Evolutionary conservation across 2,113 vertebrate species (phyloP).

Genomic region (cattle (Bos taurus)): ARS-UCD2.0 NC_037330.1:60136001-60136500

Average conservation of each 20-base stretch:
- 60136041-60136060: not conserved
- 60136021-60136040: not conserved
- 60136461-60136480: not conserved
- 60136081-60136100: not conserved
- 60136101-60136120: not conserved
- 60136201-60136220: not conserved
- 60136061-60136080: not conserved
- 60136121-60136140: not conserved
- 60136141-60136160: not conserved
- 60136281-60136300: not conserved
- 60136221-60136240: not conserved
- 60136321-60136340: not conserved
- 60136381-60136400: not conserved
- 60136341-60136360: not conserved
- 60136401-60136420: not conserved
- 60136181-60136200: not conserved
- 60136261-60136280: not conserved
- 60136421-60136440: not conserved
- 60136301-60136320: not conserved
- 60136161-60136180: not conserved
- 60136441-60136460: not conserved
- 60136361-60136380: not conserved
- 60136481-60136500: not conserved
- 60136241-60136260: not conserved
- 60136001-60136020: not conserved